phyloP scores from a whole-genome alignment of 2,113 vertebrate genomes.

The Thryonomys swinderianus region DNA sequence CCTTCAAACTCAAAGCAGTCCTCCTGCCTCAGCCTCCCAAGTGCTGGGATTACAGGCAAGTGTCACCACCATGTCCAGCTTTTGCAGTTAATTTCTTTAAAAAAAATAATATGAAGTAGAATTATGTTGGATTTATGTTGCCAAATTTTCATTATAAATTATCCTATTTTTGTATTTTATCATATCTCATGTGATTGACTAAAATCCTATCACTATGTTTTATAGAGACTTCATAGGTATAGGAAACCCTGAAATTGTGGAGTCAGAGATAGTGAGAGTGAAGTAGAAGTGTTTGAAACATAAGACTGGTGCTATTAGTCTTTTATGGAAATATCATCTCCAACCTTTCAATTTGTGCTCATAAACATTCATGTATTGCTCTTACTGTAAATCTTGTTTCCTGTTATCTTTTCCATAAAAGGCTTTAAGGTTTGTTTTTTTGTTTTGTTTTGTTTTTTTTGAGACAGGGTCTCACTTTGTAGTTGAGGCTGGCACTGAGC shows the following conservation, averaged over 20 bases:
- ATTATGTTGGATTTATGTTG: background rate
- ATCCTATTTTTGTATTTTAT: conserved; percentile 3
- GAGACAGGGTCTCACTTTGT: too few species aligned
- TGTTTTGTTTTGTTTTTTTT: too few species aligned
- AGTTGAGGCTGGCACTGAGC: too few species aligned
- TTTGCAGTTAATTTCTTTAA: background rate
- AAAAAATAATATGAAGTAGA: too few species aligned
- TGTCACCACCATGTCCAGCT: background rate
- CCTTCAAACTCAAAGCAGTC: background rate
- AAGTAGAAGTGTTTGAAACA: background rate
- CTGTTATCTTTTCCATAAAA: conserved; percentile 24
- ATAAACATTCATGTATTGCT: background rate
- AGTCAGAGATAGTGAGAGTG: background rate
- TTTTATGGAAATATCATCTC: background rate
- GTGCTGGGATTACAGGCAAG: background rate
- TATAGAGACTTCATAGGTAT: background rate
- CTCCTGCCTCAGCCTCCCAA: background rate
- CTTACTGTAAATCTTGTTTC: background rate
- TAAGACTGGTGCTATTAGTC: background rate
- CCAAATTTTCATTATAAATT: conserved; percentile 12
- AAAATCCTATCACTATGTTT: background rate
- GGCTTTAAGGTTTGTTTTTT: conserved; percentile 36
- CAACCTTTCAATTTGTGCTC: background rate
- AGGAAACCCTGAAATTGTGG: background rate
- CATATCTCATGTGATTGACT: background rate